Evolutionary conservation across 2,797 vertebrate species (phyloP), one percentile per base, ranked within the genome.

Genomic region (Rhincodon typus): DNA sequence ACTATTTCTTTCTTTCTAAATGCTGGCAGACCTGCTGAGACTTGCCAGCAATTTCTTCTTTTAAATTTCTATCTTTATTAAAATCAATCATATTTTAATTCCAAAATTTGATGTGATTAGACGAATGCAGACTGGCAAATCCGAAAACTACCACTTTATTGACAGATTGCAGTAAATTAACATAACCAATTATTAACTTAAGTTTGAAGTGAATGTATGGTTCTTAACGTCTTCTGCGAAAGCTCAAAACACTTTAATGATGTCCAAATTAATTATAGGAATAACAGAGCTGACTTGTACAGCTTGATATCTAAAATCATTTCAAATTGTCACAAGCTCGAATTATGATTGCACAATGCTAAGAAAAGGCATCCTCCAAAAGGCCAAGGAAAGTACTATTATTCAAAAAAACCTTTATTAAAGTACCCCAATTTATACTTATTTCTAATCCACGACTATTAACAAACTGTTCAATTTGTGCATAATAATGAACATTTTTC

Each of bases 31-130:
- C 72, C 0, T 34, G 72, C 2, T 77, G 30, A 34, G 30, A 77
- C 8, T 34, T 77, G 34, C 30, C 72, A 34, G 72, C 1, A 77
- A 34, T 77, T 77, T 34, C 30, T 34, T 10, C 34, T 77, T 12
- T 77, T 34, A 2, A 34, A 34, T n/a, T 34, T 62, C 57, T 62
- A 62, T 62, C 57, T 62, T 62, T 62, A 62, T 62, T 10, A 79
- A 95, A 74, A 15, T 96, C 34, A 38, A 82, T 97, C 96, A 97
- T 96, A 96, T 96, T 96, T 96, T 96, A 96, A 96, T 96, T 97
- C 57, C 38, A 15, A 23, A 46, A 42, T 17, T 46, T 42, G 46
- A 46, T 84, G 23, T 46, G 42, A 46, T 84, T 84, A 8, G 53
- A 91, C 34, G 34, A 19, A 91, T 66, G 13, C 10, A 57, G 66